These are phyloP conservation scores for Python bivittatus DNA, from an alignment of 2,113 vertebrate genomes.

Conservation along the genomic window DNA sequence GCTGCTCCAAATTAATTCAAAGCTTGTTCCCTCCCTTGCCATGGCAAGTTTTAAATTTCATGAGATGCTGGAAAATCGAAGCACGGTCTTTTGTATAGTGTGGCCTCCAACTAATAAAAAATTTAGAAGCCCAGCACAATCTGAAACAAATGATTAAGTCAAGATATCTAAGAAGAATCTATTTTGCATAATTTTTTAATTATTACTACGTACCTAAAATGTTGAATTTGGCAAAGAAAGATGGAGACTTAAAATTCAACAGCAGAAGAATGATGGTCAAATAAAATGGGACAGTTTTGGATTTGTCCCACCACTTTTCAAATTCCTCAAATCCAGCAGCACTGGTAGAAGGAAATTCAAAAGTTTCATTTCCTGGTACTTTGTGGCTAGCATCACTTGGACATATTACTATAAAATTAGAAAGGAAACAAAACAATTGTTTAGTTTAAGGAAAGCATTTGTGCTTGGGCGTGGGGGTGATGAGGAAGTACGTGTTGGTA, in stretches of 20 bases:
- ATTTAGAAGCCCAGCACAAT: background rate
- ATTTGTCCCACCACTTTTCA: conserved; percentile 88
- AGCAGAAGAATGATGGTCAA: conserved; percentile 87
- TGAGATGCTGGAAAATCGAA: no score
- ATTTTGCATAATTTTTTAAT: background rate
- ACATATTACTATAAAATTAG: conserved; percentile 83
- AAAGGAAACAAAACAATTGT: conserved; percentile 14
- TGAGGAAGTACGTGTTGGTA: background rate
- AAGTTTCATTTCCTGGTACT: conserved; percentile 58
- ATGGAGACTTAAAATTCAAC: conserved; percentile 92
- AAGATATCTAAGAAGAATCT: background rate
- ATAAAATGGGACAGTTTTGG: conserved; percentile 89
- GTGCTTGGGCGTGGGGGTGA: background rate
- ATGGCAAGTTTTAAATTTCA: background rate
- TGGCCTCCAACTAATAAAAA: background rate
- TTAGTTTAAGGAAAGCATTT: conserved; percentile 17
- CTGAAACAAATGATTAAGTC: background rate
- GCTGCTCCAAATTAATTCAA: background rate
- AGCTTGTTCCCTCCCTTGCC: background rate
- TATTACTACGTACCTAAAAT: conserved; percentile 83
- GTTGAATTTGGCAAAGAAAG: conserved; percentile 98
- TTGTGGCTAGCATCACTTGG: conserved; percentile 70
- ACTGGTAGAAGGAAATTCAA: conserved; percentile 49
- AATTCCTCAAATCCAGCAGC: conserved; percentile 73
- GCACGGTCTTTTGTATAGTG: background rate